phyloP scores from a whole-genome alignment of 2,113 vertebrate species.

The Cebidichthys violaceus region DNA sequence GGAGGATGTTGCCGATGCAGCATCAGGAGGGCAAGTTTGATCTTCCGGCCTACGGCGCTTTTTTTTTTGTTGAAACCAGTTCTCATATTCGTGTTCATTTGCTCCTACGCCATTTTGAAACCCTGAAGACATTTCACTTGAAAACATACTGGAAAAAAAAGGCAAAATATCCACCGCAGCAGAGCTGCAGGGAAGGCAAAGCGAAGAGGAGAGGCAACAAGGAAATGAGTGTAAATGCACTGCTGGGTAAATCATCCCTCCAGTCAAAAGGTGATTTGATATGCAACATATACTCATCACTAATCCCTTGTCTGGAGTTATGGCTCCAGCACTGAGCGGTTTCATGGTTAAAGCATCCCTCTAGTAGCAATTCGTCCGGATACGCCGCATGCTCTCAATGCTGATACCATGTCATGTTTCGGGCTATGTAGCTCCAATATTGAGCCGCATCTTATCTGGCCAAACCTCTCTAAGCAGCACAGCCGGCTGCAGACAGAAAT shows the following conservation, averaged over 20 bases:
- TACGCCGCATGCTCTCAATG: slow-evolving; percentile 49
- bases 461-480: slow-evolving; percentile 38
- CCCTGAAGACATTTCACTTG: background rate
- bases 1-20: background rate
- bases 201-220: slow-evolving; percentile 16
- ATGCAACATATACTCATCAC: slow-evolving; percentile 59
- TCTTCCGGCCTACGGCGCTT: background rate
- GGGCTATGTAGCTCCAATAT: slow-evolving; percentile 39
- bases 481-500: slow-evolving; percentile 45
- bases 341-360: slow-evolving; percentile 58
- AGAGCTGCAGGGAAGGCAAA: slow-evolving; percentile 1
- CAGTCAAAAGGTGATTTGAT: slow-evolving; percentile 64
- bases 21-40: background rate
- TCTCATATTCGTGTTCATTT: background rate
- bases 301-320: slow-evolving; percentile 64
- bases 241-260: slow-evolving; percentile 39
- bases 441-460: slow-evolving; percentile 52
- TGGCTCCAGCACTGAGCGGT: slow-evolving; percentile 41
- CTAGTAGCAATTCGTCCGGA: slow-evolving; percentile 49
- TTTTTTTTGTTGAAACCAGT: background rate
- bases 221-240: slow-evolving; percentile 21
- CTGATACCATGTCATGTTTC: slow-evolving; percentile 51
- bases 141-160: background rate
- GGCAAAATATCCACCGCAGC: slow-evolving; percentile 30
- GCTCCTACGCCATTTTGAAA: slow-evolving; percentile 12